Percentiles rank a stretch among this genome's conserved stretches.
Conservation (phyloP, 2,888 invertebrate genomes). For the Pheosia gnoma region DNA sequence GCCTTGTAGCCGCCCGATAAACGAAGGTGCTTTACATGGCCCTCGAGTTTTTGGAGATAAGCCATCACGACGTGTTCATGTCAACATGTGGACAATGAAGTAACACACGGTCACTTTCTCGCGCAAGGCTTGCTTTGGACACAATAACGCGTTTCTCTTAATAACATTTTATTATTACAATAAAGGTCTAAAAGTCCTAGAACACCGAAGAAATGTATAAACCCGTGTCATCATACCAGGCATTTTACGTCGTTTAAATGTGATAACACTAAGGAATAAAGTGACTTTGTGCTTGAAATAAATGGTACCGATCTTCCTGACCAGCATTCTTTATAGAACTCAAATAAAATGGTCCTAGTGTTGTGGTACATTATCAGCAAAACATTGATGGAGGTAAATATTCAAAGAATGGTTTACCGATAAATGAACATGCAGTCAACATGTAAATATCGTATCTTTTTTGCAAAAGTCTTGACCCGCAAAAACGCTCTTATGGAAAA, state of each 20-base stretch:
- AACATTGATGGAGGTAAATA: neutral
- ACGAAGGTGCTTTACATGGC: slow-evolving; percentile 71
- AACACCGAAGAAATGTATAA: neutral
- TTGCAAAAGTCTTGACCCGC: neutral
- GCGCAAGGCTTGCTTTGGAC: slow-evolving; percentile 37
- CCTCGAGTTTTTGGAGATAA: slow-evolving; percentile 74
- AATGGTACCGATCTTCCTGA: too few relatives aligned
- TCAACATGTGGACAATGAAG: slow-evolving; percentile 61
- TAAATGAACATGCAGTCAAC: too few relatives aligned
- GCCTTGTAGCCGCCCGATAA: slow-evolving; percentile 61
- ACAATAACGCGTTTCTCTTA: slow-evolving; percentile 17
- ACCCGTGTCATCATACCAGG: neutral
- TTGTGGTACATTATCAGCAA: neutral
- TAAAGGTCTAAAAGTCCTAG: slow-evolving; percentile 4
- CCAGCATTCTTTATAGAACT: too few relatives aligned
- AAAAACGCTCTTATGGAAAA: slow-evolving; percentile 43
- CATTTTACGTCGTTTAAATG: neutral
- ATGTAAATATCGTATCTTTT: neutral
- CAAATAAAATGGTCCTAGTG: neutral
- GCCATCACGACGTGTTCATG: slow-evolving; percentile 65
- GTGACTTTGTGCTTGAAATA: too few relatives aligned
- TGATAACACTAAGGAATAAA: too few relatives aligned
- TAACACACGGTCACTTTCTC: slow-evolving; percentile 53
- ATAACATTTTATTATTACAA: slow-evolving; percentile 16
- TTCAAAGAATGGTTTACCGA: too few relatives aligned